Percentiles rank a stretch among this genome's conserved stretches.
phyloP scores from a whole-genome alignment of 2,888 invertebrate genomes.

The Phrixothrix hirtus region DNA sequence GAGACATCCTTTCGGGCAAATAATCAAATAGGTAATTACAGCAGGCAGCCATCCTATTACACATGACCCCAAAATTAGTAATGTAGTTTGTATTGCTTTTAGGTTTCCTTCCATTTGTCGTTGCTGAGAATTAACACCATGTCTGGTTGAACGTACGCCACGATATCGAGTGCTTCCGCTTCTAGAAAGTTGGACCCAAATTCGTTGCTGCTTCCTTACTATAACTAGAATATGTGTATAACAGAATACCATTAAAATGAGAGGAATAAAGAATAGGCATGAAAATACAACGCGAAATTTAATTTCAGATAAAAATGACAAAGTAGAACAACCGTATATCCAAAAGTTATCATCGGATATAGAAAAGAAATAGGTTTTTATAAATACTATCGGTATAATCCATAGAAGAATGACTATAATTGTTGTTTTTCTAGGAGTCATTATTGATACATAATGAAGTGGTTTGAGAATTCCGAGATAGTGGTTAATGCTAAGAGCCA shows the following conservation, averaged over 20 bases:
- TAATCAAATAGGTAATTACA: constrained; percentile 60
- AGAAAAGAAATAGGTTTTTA: constrained; percentile 59
- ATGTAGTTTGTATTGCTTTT: constrained; percentile 65
- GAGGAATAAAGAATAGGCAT: constrained; percentile 61
- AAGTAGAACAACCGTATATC: constrained; percentile 35
- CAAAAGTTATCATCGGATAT: constrained; percentile 58
- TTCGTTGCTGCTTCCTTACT: constrained; percentile 60
- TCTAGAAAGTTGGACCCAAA: constrained; percentile 55
- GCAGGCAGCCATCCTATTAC: constrained; percentile 67
- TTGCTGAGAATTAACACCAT: constrained; percentile 43
- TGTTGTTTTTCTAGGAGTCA: constrained; percentile 60
- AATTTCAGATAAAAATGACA: constrained; percentile 25
- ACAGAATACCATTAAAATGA: constrained; percentile 62
- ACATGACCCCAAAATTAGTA: constrained; percentile 65
- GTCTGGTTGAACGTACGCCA: constrained; percentile 24
- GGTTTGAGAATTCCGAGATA: constrained; percentile 63
- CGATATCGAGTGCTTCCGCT: constrained; percentile 50
- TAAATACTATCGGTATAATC: constrained; percentile 60
- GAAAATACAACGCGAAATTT: constrained; percentile 54
- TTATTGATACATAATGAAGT: constrained; percentile 64
- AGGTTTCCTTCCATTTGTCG: constrained; percentile 56
- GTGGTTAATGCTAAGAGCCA: constrained; percentile 67
- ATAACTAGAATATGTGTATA: constrained; percentile 65
- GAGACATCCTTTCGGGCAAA: constrained; percentile 56
- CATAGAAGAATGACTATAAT: constrained; percentile 60